Evolutionary conservation across 2,113 vertebrate genomes (phyloP).

Genomic region (Anolis carolinensis): DNA sequence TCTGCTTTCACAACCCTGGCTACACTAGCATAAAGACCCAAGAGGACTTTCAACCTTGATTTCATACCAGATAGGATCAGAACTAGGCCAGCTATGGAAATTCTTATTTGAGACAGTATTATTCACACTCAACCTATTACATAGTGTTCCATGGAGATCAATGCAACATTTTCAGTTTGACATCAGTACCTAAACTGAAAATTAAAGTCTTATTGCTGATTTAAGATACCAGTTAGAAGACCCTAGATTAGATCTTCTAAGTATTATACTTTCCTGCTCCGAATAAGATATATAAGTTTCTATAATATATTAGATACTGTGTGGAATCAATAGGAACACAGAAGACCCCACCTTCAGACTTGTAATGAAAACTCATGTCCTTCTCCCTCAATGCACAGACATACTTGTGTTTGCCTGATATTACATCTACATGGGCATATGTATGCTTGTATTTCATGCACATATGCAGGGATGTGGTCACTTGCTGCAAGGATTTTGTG

Average conservation of each 20-base stretch:
- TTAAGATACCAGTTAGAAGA: not conserved
- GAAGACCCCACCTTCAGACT: not conserved
- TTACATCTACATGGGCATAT: not conserved
- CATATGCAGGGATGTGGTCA: not conserved
- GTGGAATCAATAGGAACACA: not conserved
- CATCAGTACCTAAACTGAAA: not conserved
- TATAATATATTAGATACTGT: not conserved
- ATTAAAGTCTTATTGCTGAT: not conserved
- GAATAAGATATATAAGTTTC: not conserved
- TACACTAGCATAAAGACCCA: no score
- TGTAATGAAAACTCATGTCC: not conserved
- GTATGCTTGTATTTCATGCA: not conserved
- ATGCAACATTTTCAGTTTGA: not conserved
- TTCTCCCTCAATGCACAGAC: not conserved
- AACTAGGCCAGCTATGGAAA: no score
- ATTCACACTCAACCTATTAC: no score
- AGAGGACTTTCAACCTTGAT: not conserved
- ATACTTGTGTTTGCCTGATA: not conserved
- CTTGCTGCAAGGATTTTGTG: not conserved
- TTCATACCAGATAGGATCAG: not conserved
- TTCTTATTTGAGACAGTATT: no score
- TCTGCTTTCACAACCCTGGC: no score
- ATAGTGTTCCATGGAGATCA: not conserved
- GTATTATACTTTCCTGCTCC: not conserved
- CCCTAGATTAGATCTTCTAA: no score